These are phyloP conservation scores for Glareola pratincola DNA, from an alignment of 2,113 vertebrate species.

Conservation along the genomic window DNA sequence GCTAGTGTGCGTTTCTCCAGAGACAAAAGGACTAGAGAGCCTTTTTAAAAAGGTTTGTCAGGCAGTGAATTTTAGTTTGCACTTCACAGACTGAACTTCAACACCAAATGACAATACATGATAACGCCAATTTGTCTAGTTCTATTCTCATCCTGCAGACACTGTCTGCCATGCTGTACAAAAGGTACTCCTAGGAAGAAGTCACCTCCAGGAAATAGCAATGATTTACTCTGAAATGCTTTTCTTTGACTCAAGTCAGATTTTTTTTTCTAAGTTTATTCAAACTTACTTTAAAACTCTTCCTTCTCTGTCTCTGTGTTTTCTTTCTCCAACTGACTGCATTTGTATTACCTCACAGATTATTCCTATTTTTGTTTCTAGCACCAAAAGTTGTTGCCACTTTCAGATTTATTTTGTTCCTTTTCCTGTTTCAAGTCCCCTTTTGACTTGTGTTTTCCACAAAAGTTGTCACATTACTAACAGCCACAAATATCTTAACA, in stretches of 20 bases:
- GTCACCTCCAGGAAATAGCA: background rate
- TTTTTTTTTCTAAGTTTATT: background rate
- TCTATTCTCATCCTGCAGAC: background rate
- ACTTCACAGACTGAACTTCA: background rate
- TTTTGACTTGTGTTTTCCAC: background rate
- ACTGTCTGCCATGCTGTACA: rapidly evolving
- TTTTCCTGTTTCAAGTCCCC: background rate
- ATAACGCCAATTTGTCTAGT: background rate
- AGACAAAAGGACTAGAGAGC: background rate
- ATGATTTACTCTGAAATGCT: background rate
- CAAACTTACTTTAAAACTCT: background rate
- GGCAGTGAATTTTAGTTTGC: background rate
- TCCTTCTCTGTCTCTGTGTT: background rate
- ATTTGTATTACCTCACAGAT: background rate
- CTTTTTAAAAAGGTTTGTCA: background rate
- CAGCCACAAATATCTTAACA: background rate
- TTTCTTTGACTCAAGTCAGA: background rate
- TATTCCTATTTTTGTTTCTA: background rate
- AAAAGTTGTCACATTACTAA: background rate
- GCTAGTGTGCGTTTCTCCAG: background rate
- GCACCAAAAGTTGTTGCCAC: background rate
- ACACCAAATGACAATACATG: background rate
- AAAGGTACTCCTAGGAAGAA: background rate
- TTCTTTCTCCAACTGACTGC: background rate
- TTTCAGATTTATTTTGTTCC: constrained; percentile 11